Evolutionary conservation across 2,888 invertebrate species (phyloP), one percentile per base, ranked within the genome.

Genomic region (Pegoplata infirma): DNA sequence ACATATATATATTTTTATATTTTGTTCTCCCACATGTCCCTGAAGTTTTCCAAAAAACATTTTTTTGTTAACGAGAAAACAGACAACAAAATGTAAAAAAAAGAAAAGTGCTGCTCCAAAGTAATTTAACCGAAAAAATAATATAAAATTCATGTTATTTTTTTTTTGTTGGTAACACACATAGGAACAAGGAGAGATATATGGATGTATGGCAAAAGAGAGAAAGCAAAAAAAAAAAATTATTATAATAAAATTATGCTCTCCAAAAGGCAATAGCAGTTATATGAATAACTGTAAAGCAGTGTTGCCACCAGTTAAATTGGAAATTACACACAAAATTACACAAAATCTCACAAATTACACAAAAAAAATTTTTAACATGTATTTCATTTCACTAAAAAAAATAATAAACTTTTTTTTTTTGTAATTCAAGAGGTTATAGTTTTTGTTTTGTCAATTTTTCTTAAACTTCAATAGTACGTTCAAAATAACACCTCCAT

Each of bases 11-110:
- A 55, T 56, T 17, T 64, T 44, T 28, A 17, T 61, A 56, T 49
- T 68, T 49, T 21, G 63, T n/a, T 55, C 56, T 56, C 68, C 63
- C 68, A 76, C 68, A 69, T 63, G 61, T 32, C 68, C 75, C 56
- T 58, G 49, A 69, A 69, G 44, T 32, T 68, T 75, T 75, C 5
- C 28, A 61, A 14, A 40, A n/a, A 56, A 21, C 55, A 36, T 55
- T 51, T 19, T 12, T 21, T 8, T 61, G 12, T 53, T n/a, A n/a
- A n/a, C n/a, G 16, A 8, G 21, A 51, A 21, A 51, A 23, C 17
- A 47, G 8, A 46, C 17, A 47, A 49, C 17, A 14, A 16, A 28
- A 51, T 40, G 17, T 44, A 46, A 23, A 16, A 46, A 23, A 16
- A 19, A 56, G 47, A 36, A 40, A 40, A 46, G 14, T 64, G 40